These are phyloP conservation scores for Athalia circularis DNA, from an alignment of 2,888 invertebrate genomes.

Conservation along the genomic window DNA sequence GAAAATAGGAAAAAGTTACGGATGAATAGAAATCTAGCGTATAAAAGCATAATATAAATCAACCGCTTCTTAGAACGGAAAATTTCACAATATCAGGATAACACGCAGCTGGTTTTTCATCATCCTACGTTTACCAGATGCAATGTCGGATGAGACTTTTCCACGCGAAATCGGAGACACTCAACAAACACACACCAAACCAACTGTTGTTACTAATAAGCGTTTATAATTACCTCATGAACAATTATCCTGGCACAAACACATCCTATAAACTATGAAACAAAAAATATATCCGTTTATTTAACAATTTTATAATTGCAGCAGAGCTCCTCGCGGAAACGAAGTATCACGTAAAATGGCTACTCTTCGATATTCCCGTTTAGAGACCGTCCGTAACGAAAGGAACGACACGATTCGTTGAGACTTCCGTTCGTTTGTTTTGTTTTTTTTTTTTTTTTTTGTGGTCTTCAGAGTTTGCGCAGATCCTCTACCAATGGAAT, in stretches of 20 bases:
- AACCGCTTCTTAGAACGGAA: too few relatives aligned
- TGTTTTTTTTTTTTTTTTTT: too few relatives aligned
- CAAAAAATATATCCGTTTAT: slow-evolving; percentile 17
- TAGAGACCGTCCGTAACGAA: slow-evolving; percentile 32
- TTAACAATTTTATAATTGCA: neutral
- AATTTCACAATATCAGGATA: too few relatives aligned
- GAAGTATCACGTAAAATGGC: slow-evolving; percentile 65
- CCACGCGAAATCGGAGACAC: neutral
- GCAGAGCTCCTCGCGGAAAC: slow-evolving; percentile 53
- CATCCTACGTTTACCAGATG: neutral
- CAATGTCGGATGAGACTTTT: neutral
- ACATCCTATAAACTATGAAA: slow-evolving; percentile 1
- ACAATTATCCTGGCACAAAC: slow-evolving; percentile 28
- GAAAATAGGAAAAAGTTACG: neutral
- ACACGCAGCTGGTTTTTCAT: slow-evolving; percentile 17
- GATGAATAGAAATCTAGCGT: too few relatives aligned
- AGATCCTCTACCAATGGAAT: slow-evolving; percentile 1
- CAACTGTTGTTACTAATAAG: neutral
- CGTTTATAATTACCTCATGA: slow-evolving; percentile 16
- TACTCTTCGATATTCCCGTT: slow-evolving; percentile 52
- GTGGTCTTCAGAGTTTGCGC: neutral
- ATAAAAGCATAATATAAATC: too few relatives aligned
- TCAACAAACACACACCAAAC: neutral
- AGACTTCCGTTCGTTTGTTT: neutral
- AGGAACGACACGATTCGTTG: slow-evolving; percentile 54